Percentiles rank a stretch among this genome's conserved stretches.
Evolutionary conservation across 2,113 vertebrate genomes (phyloP).

Genomic region (Corythornis madagascariensis): DNA sequence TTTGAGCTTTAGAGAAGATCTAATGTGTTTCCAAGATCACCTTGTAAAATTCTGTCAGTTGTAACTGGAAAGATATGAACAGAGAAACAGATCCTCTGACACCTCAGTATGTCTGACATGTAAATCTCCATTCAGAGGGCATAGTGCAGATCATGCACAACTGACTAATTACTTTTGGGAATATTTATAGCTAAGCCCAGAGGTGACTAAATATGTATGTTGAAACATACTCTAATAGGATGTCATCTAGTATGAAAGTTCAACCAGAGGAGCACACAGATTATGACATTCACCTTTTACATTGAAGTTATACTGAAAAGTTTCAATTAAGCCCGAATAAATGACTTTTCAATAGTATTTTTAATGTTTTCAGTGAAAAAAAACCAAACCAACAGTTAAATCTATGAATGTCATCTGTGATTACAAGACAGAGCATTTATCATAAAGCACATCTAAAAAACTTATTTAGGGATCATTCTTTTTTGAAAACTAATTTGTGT

Average conservation of each 20-base stretch:
- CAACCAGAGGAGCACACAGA: background rate
- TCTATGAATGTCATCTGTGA: background rate
- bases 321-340: background rate
- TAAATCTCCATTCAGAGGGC: background rate
- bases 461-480: background rate
- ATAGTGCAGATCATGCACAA: background rate
- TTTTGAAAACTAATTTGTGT: background rate
- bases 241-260: background rate
- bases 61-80: background rate
- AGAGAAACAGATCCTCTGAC: background rate
- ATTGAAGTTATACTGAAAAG: background rate
- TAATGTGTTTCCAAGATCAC: background rate
- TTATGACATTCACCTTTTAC: background rate
- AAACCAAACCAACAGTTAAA: background rate
- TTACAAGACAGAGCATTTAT: background rate
- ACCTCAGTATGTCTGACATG: too few species aligned
- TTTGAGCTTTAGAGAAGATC: background rate
- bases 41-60: accelerated
- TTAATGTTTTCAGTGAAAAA: background rate
- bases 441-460: background rate
- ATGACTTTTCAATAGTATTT: background rate
- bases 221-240: background rate
- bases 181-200: background rate
- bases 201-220: background rate
- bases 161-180: background rate